A percentile compares a stretch with the other conserved stretches of the same genome.
These are phyloP conservation scores for Myopa tessellatipennis DNA, from an alignment of 2,888 invertebrate species.

Conservation along the genomic window DNA sequence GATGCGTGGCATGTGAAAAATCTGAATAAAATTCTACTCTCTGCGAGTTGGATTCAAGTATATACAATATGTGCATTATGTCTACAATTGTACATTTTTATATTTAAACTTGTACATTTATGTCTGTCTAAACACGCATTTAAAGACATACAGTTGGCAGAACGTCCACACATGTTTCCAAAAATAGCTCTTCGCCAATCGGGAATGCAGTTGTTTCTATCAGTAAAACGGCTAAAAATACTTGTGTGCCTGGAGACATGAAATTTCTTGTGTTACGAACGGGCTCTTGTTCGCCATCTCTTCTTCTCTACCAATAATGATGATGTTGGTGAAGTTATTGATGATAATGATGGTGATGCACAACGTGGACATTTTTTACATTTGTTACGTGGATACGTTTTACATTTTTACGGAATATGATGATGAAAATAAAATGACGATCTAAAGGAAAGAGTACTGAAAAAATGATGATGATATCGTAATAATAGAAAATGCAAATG, in stretches of 20 bases:
- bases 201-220: neutral
- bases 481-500: neutral
- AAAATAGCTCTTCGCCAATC: conserved; percentile 11
- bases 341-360: neutral
- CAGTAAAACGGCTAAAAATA: conserved; percentile 7
- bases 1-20: too few relatives aligned
- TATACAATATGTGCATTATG: too few relatives aligned
- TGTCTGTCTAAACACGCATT: neutral
- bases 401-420: too few relatives aligned
- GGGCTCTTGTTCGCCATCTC: neutral
- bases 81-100: too few relatives aligned
- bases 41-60: too few relatives aligned
- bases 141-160: neutral
- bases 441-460: too few relatives aligned
- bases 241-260: neutral
- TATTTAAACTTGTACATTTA: too few relatives aligned
- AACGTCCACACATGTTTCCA: conserved; percentile 22
- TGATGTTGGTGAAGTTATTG: neutral
- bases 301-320: neutral
- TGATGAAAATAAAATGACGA: too few relatives aligned
- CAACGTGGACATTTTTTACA: too few relatives aligned
- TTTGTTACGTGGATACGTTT: too few relatives aligned
- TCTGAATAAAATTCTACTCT: too few relatives aligned
- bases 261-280: conserved; percentile 6
- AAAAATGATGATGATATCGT: too few relatives aligned